phyloP scores from a whole-genome alignment of 1,140 invertebrate species.

The Phthorimaea operculella region DNA sequence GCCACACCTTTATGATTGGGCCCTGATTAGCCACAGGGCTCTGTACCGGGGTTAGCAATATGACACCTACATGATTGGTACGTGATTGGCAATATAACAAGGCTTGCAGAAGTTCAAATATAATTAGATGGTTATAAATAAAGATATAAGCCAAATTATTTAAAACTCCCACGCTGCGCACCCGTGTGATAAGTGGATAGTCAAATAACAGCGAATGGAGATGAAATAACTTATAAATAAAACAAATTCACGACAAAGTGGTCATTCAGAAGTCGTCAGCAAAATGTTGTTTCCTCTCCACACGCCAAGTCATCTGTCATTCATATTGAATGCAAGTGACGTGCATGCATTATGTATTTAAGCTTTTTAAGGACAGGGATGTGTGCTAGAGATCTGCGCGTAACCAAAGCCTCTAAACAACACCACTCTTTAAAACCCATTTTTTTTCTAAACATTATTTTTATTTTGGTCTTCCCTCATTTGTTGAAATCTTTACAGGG shows the following conservation, averaged over 20 bases:
- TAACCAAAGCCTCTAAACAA: not conserved
- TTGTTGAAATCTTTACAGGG: constrained; percentile 24
- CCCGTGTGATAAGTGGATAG: no score
- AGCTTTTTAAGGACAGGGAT: constrained; percentile 56
- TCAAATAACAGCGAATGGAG: constrained; percentile 22
- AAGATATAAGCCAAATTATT: no score
- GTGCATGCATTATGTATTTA: constrained; percentile 12
- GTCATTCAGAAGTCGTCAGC: no score
- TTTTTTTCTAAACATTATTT: constrained; percentile 13
- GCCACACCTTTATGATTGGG: no score
- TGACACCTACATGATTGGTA: no score
- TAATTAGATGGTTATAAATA: no score
- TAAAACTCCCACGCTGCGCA: no score
- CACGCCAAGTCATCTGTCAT: not conserved
- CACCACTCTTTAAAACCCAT: constrained; percentile 6
- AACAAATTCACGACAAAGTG: no score
- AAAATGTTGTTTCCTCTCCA: not conserved
- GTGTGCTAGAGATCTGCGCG: constrained; percentile 32
- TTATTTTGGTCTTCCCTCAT: constrained; percentile 7
- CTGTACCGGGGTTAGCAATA: no score
- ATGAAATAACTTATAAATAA: constrained; percentile 6
- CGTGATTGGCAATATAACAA: no score
- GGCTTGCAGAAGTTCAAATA: no score
- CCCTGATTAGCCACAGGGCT: no score
- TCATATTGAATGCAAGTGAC: not conserved